Base-by-base conservation (phyloP, 2,888 invertebrate genomes). In the Ophioninae sp. region DNA sequence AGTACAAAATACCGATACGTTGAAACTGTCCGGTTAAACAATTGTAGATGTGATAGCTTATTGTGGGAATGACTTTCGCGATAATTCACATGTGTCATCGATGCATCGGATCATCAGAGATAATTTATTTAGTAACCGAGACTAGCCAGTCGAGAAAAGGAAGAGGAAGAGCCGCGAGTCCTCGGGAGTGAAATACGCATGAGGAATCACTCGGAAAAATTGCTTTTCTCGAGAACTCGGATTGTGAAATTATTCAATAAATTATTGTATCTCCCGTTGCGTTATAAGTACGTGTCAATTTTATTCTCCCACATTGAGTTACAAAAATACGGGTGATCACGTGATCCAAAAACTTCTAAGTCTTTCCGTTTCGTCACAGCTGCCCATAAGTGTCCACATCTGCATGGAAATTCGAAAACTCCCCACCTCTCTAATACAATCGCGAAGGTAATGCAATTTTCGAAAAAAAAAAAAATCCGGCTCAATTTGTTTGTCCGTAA, bases 351-450 rank as follows among this genome's bases (percentile, higher is more conserved):
- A 64, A 79, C 37, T 22, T 69, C 64, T 76, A 72, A 41, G 65
- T 61, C 51, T 75, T 7, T n/a, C 59, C 59, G 58, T 74, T 67
- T 44, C 64, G 81, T 68, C 72, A 72, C 84, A 84, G 79, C 84
- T 84, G 84, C 84, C 76, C 75, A 73, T 61, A 76, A 75, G 79
- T 81, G 79, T 68, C 72, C 72, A 59, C 84, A 84, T 81, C 79
- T 84, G 80, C 76, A 73, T 71, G 74, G 59, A 64, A 56, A 74
- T 58, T 23, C 39, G 30, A 44, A 59, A 74, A 65, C 37, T 13
- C 37, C 20, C 64, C 69, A 71, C 56, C 51, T 17, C 63, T 56
- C 58, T 51, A 58, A 72, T 65, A 61, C 30, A 72, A 75, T 81
- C 41, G 73, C 44, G 64, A 75, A 64, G 59, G 71, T 23, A 79